Evolutionary conservation across 2,113 vertebrate species (phyloP), one percentile per base, ranked within the genome.

Genomic region (Eubucco bourcierii): DNA sequence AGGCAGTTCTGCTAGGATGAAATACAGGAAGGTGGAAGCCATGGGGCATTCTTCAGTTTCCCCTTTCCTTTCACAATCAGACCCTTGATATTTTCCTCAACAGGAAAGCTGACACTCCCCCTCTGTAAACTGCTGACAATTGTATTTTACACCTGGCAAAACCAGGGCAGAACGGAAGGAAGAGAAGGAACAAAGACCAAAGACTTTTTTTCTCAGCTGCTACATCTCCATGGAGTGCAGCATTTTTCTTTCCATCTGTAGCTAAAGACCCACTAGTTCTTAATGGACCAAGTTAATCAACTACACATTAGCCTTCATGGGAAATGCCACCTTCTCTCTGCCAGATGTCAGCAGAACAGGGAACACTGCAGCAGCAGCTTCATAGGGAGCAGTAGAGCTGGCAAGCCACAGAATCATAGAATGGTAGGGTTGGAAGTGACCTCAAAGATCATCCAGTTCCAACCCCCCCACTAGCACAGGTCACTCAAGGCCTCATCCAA

Each of bases 21-120:
- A 94, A 88, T n/a, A 90, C 88, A 95, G 95, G 92, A 95, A 96
- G 83, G 73, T 94, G 21, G 80, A 90, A 91, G 56, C 89, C 85
- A 77, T 67, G 84, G 27, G 76, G 76, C 80, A 86, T 86, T 91
- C 88, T 87, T 88, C 83, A 56, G 25, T 79, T 96, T 94, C 91
- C 90, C 92, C 76, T 80, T 80, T 95, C 80, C 78, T 88, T 97
- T 92, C 84, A 81, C 92, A 89, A 20, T 50, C 86, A 79, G 88
- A 72, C 70, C 66, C 87, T 88, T 84, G 90, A 33, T 92, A 90
- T 84, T 96, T 90, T 95, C 92, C 65, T 84, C 80, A 17, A 79
- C 95, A 84, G 94, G 95, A 96, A 95, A 84, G 77, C 85, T 73
- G 84, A 59, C 59, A 8, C 88, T 79, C 84, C 55, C 29, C 19